Conservation (phyloP, 1,140 invertebrate genomes). For the Dermatophagoides farinae region DNA sequence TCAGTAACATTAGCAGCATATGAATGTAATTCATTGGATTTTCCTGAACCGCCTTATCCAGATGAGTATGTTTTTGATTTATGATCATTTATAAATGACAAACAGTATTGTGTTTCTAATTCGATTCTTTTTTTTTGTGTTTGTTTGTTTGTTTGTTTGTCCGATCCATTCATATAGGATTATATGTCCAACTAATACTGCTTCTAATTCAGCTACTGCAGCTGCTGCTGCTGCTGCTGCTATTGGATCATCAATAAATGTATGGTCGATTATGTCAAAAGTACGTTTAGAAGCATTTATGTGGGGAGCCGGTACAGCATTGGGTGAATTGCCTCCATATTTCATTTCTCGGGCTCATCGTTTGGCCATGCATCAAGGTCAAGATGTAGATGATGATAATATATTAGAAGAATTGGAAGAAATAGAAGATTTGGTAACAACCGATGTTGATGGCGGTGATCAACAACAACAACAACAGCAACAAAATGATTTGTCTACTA, state of each 20-base stretch:
- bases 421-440: conserved; percentile 21
- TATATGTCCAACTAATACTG: conserved; percentile 37
- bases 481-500: background rate
- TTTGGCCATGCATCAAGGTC: conserved; percentile 19
- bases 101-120: background rate
- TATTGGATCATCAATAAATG: conserved; percentile 24
- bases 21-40: conserved; percentile 81
- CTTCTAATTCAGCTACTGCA: background rate
- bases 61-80: conserved; percentile 25
- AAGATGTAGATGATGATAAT: conserved; percentile 16
- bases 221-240: conserved; percentile 15
- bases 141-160: conserved; percentile 5
- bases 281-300: conserved; percentile 89
- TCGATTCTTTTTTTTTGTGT: background rate
- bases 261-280: conserved; percentile 82
- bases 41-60: conserved; percentile 55
- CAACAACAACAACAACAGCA: conserved; percentile 19
- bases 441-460: conserved; percentile 11
- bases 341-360: conserved; percentile 57
- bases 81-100: background rate
- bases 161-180: conserved; percentile 37
- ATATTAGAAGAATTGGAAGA: conserved; percentile 19
- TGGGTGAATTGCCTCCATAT: conserved; percentile 85
- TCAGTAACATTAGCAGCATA: conserved; percentile 92
- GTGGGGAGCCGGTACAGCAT: conserved; percentile 88